Evolutionary conservation across 1,140 invertebrate genomes (phyloP).

Genomic region (Papilio machaon): DNA sequence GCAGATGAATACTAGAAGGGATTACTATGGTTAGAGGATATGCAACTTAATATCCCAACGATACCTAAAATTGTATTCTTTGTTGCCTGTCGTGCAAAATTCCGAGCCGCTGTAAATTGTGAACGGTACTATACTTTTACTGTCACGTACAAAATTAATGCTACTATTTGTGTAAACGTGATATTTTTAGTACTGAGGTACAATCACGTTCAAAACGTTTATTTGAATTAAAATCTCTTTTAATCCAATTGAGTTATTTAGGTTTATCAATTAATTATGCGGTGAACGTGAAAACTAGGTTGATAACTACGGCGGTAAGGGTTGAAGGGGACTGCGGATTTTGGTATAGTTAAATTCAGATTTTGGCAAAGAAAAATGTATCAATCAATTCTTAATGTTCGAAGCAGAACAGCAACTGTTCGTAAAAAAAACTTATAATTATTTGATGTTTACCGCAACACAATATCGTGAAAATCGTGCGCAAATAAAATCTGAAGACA

Average conservation of each 20-base stretch:
- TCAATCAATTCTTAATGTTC: not conserved
- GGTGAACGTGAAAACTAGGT: conserved; percentile 9
- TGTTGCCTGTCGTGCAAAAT: not conserved
- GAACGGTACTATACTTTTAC: not conserved
- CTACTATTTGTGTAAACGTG: not conserved
- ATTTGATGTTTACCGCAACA: not conserved
- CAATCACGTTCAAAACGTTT: not conserved
- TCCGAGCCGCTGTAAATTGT: not conserved
- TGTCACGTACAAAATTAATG: conserved; percentile 8
- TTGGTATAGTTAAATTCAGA: not conserved
- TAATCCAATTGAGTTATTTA: not conserved
- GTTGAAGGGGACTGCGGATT: not conserved
- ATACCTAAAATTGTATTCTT: not conserved
- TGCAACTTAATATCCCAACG: not conserved
- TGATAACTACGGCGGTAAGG: conserved; percentile 12
- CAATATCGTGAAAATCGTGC: not conserved
- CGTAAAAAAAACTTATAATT: not conserved
- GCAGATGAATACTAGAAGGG: too few species aligned
- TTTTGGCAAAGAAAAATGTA: too few species aligned
- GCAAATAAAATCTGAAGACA: not conserved
- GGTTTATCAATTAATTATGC: not conserved
- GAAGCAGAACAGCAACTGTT: too few species aligned
- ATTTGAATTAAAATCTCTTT: not conserved
- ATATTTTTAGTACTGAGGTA: not conserved
- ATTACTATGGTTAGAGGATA: too few species aligned